Evolutionary conservation across 2,113 vertebrate genomes (phyloP), one percentile per base, ranked within the genome.

Genomic region (Antechinus stuartii): DNA sequence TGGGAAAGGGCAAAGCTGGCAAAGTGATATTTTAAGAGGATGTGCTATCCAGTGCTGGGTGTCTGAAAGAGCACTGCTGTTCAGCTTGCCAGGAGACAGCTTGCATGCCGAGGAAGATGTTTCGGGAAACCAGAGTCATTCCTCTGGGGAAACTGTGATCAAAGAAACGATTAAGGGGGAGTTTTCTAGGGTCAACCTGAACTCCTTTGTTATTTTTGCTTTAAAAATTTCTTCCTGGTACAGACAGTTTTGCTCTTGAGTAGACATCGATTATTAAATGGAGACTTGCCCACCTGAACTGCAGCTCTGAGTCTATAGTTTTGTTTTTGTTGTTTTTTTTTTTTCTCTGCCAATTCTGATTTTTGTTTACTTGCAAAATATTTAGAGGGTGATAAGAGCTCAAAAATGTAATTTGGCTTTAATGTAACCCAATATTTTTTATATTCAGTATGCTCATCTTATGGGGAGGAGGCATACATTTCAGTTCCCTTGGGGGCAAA

Each of bases 121-220:
- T 95, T 93, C 2, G 14, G 95, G 96, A 95, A 92, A 26, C 89
- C 89, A 90, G 92, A 95, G 93, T 95, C 94, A 25, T 54, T 96
- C 98, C 52, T 0, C 5, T 49, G 98, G 98, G 97, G 98, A 97
- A 97, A 97, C 57, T 91, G 91, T 96, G 96, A 98, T 98, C 98
- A 98, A 98, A 99, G 97, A 50, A 96, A 93, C 95, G 96, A 98
- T 98, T 98, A 98, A 97, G 93, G 91, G 27, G 76, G 94, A 55
- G 95, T 94, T 55, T 94, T 12, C 8, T 93, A 95, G 96, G 98
- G 98, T 98, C 98, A 98, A 95, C 92, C 95, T 35, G 90, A 97
- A 90, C 91, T 97, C 76, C 97, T 98, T 98, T 98, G 93, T 98
- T 98, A 96, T 97, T 93, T 96, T 92, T 90, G 90, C n/a, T 95